Conservation (phyloP, 2,113 vertebrate species). For the Jaculus jaculus region DNA sequence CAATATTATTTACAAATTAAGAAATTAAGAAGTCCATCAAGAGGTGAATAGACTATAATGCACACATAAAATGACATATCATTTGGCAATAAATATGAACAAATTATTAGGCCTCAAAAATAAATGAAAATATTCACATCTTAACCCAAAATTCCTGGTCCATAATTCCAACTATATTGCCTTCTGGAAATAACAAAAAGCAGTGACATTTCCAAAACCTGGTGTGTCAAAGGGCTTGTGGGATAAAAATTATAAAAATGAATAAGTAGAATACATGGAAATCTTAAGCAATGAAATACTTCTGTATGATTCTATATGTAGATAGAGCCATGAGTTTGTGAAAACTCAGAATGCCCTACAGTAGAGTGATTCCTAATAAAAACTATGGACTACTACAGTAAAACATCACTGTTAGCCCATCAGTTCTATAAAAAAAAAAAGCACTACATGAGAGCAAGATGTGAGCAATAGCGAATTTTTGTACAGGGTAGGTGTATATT, state of each 20-base stretch:
- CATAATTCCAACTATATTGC: not conserved
- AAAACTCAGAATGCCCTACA: not conserved
- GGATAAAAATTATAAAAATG: rapidly evolving
- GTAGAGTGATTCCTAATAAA: no score
- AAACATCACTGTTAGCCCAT: not conserved
- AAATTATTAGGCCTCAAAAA: not conserved
- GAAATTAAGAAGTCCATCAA: not conserved
- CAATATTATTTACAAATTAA: not conserved
- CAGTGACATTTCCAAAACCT: not conserved
- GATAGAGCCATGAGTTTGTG: not conserved
- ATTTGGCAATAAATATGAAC: not conserved
- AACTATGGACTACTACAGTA: not conserved
- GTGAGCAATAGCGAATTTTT: not conserved
- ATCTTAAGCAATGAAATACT: not conserved
- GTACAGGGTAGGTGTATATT: rapidly evolving
- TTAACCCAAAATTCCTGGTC: not conserved
- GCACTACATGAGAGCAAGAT: not conserved
- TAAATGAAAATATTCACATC: not conserved
- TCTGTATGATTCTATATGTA: not conserved
- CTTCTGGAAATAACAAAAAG: not conserved
- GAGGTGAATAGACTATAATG: not conserved
- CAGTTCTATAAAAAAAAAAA: not conserved
- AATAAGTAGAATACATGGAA: not conserved
- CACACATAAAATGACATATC: not conserved
- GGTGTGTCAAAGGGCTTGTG: not conserved